These are phyloP conservation scores for Holacanthella duospinosa DNA, from an alignment of 2,888 invertebrate species.

Conservation along the genomic window DNA sequence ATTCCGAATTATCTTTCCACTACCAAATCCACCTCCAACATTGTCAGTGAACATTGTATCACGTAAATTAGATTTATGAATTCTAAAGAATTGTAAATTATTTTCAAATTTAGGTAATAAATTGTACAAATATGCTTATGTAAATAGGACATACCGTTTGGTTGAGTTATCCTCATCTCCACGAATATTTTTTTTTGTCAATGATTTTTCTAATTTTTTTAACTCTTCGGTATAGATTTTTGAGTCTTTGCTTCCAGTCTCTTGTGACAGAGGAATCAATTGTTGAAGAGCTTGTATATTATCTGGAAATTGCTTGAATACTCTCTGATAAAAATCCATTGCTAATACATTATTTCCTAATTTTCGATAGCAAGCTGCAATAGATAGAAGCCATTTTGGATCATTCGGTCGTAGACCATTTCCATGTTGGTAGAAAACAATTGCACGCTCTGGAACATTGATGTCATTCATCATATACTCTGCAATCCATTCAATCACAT, in stretches of 20 bases:
- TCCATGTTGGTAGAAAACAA: slow-evolving; percentile 69
- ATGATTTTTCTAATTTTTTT: slow-evolving; percentile 55
- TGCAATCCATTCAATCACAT: slow-evolving; percentile 77
- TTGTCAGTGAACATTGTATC: no score
- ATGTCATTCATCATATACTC: slow-evolving; percentile 72
- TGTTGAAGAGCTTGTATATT: slow-evolving; percentile 83
- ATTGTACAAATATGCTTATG: no score
- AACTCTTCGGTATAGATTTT: slow-evolving; percentile 73
- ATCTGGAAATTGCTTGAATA: slow-evolving; percentile 83
- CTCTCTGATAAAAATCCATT: slow-evolving; percentile 50
- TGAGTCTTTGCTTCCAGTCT: slow-evolving; percentile 81
- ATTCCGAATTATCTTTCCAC: no score
- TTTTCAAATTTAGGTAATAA: no score
- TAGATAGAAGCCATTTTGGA: slow-evolving; percentile 73
- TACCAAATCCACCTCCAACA: no score
- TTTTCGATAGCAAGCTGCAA: slow-evolving; percentile 71
- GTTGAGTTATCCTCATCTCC: no score
- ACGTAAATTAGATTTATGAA: no score
- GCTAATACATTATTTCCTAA: slow-evolving; percentile 68
- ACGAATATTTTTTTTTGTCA: background rate
- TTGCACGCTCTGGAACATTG: slow-evolving; percentile 77
- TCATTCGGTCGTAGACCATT: slow-evolving; percentile 65
- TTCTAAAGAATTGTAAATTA: no score
- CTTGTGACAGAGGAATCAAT: slow-evolving; percentile 75
- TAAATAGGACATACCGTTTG: no score